Conservation (phyloP, 2,888 invertebrate species). For the Stramonita haemastoma region DNA sequence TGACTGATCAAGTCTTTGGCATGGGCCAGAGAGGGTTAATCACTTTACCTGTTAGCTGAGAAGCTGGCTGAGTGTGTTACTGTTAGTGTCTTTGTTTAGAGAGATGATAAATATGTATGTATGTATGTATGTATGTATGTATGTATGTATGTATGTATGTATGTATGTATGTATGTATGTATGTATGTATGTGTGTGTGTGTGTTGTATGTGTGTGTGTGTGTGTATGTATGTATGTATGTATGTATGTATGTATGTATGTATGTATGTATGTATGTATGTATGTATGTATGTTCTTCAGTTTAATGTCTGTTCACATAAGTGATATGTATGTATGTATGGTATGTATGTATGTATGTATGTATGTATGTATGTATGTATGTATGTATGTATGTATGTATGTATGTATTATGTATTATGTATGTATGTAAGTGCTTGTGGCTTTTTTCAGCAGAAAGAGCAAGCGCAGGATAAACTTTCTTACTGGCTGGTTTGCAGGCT, state of each 20-base stretch:
- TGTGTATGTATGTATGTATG: background rate
- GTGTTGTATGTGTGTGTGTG: background rate
- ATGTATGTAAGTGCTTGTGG: background rate
- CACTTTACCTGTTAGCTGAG: no score
- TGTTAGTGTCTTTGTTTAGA: background rate
- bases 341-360: background rate
- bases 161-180: background rate
- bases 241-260: background rate
- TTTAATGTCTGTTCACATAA: no score
- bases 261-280: background rate
- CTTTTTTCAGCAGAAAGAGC: no score
- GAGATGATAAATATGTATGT: no score
- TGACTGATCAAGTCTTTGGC: no score
- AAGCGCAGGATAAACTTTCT: no score
- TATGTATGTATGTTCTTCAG: no score
- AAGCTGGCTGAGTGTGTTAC: background rate
- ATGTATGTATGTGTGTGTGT: background rate
- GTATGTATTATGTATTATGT: background rate
- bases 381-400: background rate
- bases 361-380: background rate
- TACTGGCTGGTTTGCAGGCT: no score
- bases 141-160: background rate
- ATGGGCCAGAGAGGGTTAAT: no score
- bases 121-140: no score
- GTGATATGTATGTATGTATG: background rate